Conservation (phyloP, 2,888 invertebrate genomes). For the Drosophila atripex region DNA sequence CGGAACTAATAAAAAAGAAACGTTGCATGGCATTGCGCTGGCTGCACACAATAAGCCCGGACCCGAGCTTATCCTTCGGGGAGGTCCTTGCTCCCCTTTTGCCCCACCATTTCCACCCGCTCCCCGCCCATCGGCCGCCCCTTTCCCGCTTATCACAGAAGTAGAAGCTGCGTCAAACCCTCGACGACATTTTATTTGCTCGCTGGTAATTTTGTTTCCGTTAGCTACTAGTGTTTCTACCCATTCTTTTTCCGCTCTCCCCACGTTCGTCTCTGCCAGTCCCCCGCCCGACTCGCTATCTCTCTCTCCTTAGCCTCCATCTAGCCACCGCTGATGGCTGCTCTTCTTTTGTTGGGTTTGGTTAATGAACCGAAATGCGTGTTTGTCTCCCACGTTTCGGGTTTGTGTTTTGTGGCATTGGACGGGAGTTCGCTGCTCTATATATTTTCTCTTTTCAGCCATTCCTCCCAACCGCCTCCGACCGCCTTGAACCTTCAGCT, state of each 20-base stretch:
- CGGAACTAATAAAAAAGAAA: conserved; percentile 73
- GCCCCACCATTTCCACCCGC: background rate
- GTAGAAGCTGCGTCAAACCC: conserved; percentile 66
- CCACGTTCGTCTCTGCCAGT: conserved; percentile 20
- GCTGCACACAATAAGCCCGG: conserved; percentile 58
- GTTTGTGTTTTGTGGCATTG: conserved; percentile 40
- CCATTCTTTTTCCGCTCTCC: conserved; percentile 14
- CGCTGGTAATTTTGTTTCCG: conserved; percentile 72
- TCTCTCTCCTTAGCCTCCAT: conserved; percentile 6
- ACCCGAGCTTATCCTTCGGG: conserved; percentile 21
- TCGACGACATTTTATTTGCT: conserved; percentile 76
- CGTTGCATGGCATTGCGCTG: conserved; percentile 62
- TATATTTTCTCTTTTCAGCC: background rate
- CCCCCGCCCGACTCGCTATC: background rate
- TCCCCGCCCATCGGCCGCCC: background rate
- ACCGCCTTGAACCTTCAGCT: conserved; percentile 37
- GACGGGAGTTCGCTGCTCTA: conserved; percentile 54
- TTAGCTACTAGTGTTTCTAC: conserved; percentile 55
- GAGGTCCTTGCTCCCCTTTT: conserved; percentile 23
- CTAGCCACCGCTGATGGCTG: conserved; percentile 12
- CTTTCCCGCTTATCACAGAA: conserved; percentile 55
- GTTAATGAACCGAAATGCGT: conserved; percentile 77
- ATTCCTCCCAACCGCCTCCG: conserved; percentile 3
- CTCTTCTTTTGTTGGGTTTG: conserved; percentile 66
- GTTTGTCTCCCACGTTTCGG: conserved; percentile 62